Percentiles rank a stretch among this genome's conserved stretches.
phyloP scores from a whole-genome alignment of 2,888 invertebrate species.

The Sympetrum striolatum region DNA sequence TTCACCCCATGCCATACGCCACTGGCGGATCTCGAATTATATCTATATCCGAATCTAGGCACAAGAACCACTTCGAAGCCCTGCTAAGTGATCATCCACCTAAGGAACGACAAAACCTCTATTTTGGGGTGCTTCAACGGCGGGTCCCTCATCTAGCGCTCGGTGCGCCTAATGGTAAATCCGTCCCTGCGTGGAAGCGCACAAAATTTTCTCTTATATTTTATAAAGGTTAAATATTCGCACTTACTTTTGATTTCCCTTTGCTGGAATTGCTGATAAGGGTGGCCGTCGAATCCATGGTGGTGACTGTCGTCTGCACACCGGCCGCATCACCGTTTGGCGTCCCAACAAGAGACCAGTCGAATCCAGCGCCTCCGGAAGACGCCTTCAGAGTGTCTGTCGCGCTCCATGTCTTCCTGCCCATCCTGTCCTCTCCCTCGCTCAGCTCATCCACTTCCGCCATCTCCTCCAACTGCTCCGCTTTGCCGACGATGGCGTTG shows the following conservation, averaged over 20 bases:
- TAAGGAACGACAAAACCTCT: too few species aligned
- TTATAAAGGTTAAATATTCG: neutral
- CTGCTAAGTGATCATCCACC: too few species aligned
- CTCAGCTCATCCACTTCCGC: neutral
- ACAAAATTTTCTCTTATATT: neutral
- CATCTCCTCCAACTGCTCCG: neutral
- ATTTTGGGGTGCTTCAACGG: too few species aligned
- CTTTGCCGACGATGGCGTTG: neutral
- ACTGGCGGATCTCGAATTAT: too few species aligned
- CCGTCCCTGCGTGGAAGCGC: too few species aligned
- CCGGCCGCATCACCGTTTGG: neutral
- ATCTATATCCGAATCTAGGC: too few species aligned
- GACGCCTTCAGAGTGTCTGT: neutral
- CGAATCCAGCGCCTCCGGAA: conserved; percentile 1
- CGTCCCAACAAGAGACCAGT: neutral
- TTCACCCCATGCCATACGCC: too few species aligned
- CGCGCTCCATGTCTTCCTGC: neutral
- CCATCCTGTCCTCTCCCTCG: neutral
- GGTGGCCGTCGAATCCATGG: conserved; percentile 30
- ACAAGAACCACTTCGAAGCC: too few species aligned
- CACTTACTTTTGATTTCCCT: conserved; percentile 8
- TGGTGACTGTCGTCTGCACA: neutral
- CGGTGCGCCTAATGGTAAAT: too few species aligned
- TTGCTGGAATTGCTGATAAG: conserved; percentile 32
- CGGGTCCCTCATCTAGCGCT: too few species aligned